These are phyloP conservation scores for Drosophila meridiana DNA, from an alignment of 2,888 invertebrate species.

Conservation along the genomic window DNA sequence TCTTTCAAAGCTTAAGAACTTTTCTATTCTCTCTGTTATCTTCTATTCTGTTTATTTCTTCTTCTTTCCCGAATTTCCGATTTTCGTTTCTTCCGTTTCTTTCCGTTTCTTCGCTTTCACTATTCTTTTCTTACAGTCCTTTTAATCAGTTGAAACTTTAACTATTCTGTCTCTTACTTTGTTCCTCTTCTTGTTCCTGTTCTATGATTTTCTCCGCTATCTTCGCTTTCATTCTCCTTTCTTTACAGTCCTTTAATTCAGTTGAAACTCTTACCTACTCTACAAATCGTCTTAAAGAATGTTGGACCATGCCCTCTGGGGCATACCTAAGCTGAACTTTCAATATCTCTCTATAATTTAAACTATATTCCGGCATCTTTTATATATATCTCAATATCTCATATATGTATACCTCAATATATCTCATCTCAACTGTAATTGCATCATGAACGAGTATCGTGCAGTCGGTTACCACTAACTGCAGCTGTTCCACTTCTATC, in stretches of 20 bases:
- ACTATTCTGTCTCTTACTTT: too few relatives aligned
- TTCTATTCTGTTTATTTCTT: not conserved
- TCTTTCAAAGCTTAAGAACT: not conserved
- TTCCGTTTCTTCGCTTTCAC: too few relatives aligned
- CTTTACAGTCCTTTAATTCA: not conserved
- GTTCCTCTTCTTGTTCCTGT: too few relatives aligned
- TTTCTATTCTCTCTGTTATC: not conserved
- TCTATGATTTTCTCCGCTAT: too few relatives aligned
- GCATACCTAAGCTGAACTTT: not conserved
- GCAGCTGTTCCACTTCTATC: not conserved
- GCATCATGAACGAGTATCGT: not conserved
- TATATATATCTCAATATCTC: too few relatives aligned
- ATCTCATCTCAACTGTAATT: not conserved
- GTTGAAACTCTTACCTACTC: too few relatives aligned
- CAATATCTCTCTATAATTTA: not conserved
- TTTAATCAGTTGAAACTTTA: too few relatives aligned
- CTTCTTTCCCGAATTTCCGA: not conserved
- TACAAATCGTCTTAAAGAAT: not conserved
- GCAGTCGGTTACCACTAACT: not conserved
- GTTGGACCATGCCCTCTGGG: not conserved
- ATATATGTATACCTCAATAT: not conserved
- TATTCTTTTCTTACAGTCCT: too few relatives aligned
- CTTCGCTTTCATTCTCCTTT: not conserved
- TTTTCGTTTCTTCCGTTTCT: not conserved
- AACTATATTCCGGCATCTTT: not conserved